phyloP scores from a whole-genome alignment of 2,888 invertebrate species.

The Epirrhoe tristata region DNA sequence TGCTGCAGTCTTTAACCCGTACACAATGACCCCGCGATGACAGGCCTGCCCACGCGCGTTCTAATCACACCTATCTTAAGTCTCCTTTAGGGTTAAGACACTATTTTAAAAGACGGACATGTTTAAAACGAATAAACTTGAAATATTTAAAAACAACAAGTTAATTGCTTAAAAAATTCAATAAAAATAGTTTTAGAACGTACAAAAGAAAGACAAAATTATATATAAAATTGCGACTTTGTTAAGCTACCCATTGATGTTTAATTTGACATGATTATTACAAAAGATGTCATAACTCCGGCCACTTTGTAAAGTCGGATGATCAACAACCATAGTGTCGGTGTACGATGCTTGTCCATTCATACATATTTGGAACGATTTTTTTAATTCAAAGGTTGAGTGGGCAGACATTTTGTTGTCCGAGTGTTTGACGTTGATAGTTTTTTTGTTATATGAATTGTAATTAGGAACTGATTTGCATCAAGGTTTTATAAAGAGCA shows the following conservation, averaged over 20 bases:
- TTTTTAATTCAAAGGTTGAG: constrained; percentile 65
- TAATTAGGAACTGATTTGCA: constrained; percentile 35
- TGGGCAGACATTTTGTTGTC: constrained; percentile 75
- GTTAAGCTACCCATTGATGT: no score
- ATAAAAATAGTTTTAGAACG: no score
- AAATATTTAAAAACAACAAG: background rate
- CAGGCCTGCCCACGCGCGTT: constrained; percentile 80
- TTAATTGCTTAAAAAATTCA: background rate
- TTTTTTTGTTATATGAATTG: constrained; percentile 45
- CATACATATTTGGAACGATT: constrained; percentile 73
- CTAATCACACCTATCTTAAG: constrained; percentile 80
- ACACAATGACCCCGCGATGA: constrained; percentile 81
- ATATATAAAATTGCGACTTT: no score
- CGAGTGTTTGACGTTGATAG: constrained; percentile 60
- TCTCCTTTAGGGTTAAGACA: constrained; percentile 43
- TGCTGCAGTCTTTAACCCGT: constrained; percentile 55
- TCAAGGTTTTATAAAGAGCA: background rate
- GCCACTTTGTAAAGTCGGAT: constrained; percentile 8
- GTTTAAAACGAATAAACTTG: background rate
- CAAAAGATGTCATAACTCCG: background rate
- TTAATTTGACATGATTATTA: background rate
- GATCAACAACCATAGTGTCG: constrained; percentile 17
- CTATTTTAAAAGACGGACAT: constrained; percentile 25
- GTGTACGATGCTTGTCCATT: constrained; percentile 63
- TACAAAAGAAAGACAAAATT: no score